Conservation (phyloP, 2,113 vertebrate species). For the Steatornis caripensis region DNA sequence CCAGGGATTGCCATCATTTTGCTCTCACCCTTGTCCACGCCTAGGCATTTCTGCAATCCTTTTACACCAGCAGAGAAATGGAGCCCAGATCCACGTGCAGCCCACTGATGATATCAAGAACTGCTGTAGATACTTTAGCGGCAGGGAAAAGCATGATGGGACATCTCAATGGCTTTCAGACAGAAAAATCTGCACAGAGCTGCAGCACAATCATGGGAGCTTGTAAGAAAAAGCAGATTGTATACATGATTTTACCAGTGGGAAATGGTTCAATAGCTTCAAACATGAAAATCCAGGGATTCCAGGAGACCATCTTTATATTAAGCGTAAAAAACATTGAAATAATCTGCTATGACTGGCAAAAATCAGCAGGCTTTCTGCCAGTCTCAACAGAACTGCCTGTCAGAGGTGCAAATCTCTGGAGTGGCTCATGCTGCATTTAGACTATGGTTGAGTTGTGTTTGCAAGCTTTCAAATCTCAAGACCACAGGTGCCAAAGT, state of each 20-base stretch:
- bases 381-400: not conserved
- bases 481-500: not conserved
- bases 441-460: not conserved
- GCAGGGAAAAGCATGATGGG: not conserved
- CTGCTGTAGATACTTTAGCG: not conserved
- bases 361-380: not conserved
- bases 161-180: not conserved
- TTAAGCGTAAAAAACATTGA: not conserved
- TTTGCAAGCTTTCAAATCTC: not conserved
- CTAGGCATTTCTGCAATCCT: not conserved
- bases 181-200: not conserved
- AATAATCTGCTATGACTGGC: not conserved
- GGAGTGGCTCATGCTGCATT: not conserved
- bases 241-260: not conserved
- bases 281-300: not conserved
- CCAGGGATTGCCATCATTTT: not conserved
- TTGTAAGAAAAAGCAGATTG: not conserved
- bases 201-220: not conserved
- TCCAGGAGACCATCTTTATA: not conserved
- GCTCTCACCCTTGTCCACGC: rapidly evolving
- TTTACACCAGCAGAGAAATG: not conserved
- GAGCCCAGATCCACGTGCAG: not conserved
- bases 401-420: not conserved
- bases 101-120: not conserved
- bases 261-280: not conserved